These are phyloP conservation scores for Tetramorium bicarinatum DNA, from an alignment of 2,888 invertebrate genomes.

Conservation along the genomic window DNA sequence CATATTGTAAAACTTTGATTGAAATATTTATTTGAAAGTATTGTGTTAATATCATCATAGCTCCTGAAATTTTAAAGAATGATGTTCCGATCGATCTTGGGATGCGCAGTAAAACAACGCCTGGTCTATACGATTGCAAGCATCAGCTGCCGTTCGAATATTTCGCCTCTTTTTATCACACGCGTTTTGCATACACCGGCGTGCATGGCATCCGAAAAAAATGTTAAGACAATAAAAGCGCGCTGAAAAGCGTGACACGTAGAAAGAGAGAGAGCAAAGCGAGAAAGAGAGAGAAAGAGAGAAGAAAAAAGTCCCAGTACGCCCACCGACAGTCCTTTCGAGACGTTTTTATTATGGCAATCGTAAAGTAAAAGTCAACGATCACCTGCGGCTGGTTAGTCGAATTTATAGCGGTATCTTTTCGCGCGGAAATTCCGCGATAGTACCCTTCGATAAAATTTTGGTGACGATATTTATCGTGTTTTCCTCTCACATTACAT, in stretches of 20 bases:
- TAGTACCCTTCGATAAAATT: constrained; percentile 8
- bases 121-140: constrained; percentile 12
- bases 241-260: constrained; percentile 5
- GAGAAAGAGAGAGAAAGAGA: neutral
- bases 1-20: neutral
- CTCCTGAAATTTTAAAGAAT: constrained; percentile 1
- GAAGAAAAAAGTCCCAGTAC: constrained; percentile 15
- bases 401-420: constrained; percentile 66
- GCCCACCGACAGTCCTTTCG: constrained; percentile 51
- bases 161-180: constrained; percentile 33
- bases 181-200: constrained; percentile 32
- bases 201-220: constrained; percentile 28
- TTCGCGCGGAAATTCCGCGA: constrained; percentile 19
- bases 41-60: neutral
- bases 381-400: constrained; percentile 65
- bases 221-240: constrained; percentile 45
- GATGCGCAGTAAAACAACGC: constrained; percentile 7
- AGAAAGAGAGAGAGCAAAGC: neutral
- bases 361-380: constrained; percentile 70
- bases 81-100: neutral
- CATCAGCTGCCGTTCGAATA: constrained; percentile 45
- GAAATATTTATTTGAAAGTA: neutral
- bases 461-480: neutral
- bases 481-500: constrained; percentile 11
- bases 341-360: constrained; percentile 72